Percentiles rank a stretch among this genome's conserved stretches.
phyloP scores from a whole-genome alignment of 2,888 invertebrate genomes.

The Eupithecia abbreviata region DNA sequence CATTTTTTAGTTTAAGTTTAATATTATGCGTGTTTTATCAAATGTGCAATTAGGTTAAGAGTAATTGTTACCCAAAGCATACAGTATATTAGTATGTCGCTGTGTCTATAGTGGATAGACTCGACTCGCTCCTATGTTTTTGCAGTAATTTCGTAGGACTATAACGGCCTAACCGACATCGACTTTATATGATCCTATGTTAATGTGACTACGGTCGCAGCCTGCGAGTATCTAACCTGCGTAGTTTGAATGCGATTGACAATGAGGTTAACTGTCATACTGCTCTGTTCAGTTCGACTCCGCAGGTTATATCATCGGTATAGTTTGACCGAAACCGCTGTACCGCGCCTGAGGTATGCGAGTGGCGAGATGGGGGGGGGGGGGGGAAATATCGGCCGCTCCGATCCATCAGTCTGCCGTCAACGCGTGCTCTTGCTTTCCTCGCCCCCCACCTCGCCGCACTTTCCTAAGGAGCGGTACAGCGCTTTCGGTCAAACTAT shows the following conservation, averaged over 20 bases:
- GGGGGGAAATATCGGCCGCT: too few relatives aligned
- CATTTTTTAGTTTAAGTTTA: conserved; percentile 67
- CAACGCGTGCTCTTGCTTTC: too few relatives aligned
- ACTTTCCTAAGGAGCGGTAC: too few relatives aligned
- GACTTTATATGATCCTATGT: conserved; percentile 45
- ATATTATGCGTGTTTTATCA: conserved; percentile 74
- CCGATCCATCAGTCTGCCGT: too few relatives aligned
- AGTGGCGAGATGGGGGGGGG: too few relatives aligned
- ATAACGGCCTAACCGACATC: conserved; percentile 53
- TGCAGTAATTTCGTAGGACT: conserved; percentile 20
- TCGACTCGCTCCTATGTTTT: conserved; percentile 42
- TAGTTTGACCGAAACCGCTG: too few relatives aligned
- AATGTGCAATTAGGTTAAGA: conserved; percentile 78
- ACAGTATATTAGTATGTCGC: conserved; percentile 64
- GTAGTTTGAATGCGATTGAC: not conserved
- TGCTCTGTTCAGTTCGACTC: not conserved
- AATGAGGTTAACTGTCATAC: not conserved
- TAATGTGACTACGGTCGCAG: conserved; percentile 21
- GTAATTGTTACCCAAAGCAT: conserved; percentile 80
- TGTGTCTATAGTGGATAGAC: conserved; percentile 50
- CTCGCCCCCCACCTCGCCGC: too few relatives aligned
- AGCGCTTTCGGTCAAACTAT: too few relatives aligned
- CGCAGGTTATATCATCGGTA: not conserved
- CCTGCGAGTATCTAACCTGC: not conserved
- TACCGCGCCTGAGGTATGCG: too few relatives aligned